A percentile compares a stretch with the other conserved stretches of the same genome.
phyloP scores from a whole-genome alignment of 92 coral and sea anemone genomes.

The Meandrina meandrites region DNA sequence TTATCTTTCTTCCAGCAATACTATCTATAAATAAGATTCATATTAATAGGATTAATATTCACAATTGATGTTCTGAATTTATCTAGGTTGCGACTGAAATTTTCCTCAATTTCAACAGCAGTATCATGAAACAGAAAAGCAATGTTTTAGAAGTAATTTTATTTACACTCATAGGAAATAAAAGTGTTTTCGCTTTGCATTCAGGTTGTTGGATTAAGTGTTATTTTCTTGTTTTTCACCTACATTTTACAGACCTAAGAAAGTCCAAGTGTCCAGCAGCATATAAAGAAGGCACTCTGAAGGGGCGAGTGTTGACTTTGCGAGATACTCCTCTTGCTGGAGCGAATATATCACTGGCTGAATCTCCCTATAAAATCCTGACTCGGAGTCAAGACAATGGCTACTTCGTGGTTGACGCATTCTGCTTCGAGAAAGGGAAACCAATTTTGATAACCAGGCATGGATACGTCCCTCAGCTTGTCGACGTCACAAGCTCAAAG shows the following conservation, averaged over 20 bases:
- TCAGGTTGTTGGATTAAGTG: background rate
- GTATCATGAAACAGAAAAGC: too few species aligned
- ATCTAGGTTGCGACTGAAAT: too few species aligned
- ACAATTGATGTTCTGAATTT: too few species aligned
- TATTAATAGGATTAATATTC: too few species aligned
- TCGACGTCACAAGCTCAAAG: background rate
- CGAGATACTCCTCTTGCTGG: slow-evolving; percentile 29
- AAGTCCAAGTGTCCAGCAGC: background rate
- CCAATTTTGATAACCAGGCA: slow-evolving; percentile 12
- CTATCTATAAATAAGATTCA: too few species aligned
- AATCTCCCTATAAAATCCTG: slow-evolving; percentile 39
- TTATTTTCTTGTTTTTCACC: background rate
- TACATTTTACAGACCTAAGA: background rate
- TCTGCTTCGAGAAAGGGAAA: slow-evolving; percentile 33
- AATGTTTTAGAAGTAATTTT: too few species aligned
- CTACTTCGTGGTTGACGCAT: slow-evolving; percentile 33
- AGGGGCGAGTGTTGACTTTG: slow-evolving; percentile 30
- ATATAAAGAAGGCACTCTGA: slow-evolving; percentile 14
- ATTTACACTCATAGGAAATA: too few species aligned
- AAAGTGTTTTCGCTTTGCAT: background rate
- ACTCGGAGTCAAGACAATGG: slow-evolving; percentile 43
- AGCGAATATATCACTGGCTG: slow-evolving; percentile 49
- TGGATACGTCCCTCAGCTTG: slow-evolving; percentile 37
- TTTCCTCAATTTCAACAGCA: too few species aligned
- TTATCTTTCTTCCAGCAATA: too few species aligned